Conservation (phyloP, 2,797 vertebrate species). For the Lacerta viridis region DNA sequence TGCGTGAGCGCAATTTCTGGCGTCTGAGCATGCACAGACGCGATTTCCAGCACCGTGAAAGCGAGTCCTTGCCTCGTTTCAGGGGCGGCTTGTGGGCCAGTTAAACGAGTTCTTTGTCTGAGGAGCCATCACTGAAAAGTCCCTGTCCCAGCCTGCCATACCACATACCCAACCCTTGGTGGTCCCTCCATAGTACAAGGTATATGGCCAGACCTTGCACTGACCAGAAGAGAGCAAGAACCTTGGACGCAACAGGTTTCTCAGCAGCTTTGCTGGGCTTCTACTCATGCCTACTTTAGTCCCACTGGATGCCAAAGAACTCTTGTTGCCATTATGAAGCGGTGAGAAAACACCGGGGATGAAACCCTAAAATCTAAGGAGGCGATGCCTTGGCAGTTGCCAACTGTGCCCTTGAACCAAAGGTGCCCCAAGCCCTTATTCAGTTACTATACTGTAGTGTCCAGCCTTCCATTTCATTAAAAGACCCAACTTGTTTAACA, state of each 20-base stretch:
- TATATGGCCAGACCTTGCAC: neutral
- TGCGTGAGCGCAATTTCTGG: too few relatives aligned
- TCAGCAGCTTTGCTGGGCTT: neutral
- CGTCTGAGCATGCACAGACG: too few relatives aligned
- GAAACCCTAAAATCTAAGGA: neutral
- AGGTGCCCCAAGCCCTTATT: neutral
- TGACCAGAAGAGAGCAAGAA: neutral
- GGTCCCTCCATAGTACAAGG: too few relatives aligned
- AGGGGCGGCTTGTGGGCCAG: too few relatives aligned
- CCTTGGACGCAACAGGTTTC: neutral
- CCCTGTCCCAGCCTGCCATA: too few relatives aligned
- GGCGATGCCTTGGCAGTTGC: neutral
- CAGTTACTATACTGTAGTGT: neutral
- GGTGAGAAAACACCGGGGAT: neutral
- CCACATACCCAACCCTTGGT: too few relatives aligned
- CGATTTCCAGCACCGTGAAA: too few relatives aligned
- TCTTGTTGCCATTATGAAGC: neutral
- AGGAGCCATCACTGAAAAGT: too few relatives aligned
- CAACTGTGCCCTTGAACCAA: neutral
- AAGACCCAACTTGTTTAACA: neutral
- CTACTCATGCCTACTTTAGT: neutral
- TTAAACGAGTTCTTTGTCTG: too few relatives aligned
- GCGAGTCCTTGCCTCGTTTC: fast-evolving
- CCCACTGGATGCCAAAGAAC: neutral
- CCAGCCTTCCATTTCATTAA: neutral